A percentile compares a stretch with the other conserved stretches of the same genome.
Conservation (phyloP, 2,113 vertebrate genomes). For the Anarrhichthys ocellatus region DNA sequence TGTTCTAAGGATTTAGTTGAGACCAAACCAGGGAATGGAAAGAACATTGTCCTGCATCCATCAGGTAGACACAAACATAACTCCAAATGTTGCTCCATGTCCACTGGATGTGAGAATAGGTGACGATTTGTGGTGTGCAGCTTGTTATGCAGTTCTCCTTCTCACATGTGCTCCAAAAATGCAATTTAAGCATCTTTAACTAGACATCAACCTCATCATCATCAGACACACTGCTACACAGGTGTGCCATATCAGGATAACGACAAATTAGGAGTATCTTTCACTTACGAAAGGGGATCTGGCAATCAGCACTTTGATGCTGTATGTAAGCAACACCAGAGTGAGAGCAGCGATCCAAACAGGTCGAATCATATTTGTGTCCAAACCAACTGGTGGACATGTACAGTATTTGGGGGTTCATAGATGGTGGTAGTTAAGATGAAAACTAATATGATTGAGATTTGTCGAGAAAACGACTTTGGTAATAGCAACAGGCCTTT, state of each 20-base stretch:
- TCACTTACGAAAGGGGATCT: not conserved
- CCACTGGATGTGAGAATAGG: not conserved
- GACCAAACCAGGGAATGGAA: no score
- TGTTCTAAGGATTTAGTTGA: no score
- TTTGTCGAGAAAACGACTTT: not conserved
- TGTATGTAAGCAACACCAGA: not conserved
- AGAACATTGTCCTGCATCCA: no score
- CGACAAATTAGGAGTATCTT: not conserved
- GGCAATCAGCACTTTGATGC: not conserved
- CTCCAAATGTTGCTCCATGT: no score
- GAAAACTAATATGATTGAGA: not conserved
- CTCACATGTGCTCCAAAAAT: not conserved
- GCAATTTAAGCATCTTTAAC: not conserved
- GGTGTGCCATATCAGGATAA: not conserved
- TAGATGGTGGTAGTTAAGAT: not conserved
- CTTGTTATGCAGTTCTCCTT: not conserved
- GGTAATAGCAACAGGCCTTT: not conserved
- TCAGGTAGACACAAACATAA: no score
- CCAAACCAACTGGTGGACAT: no score
- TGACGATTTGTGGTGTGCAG: not conserved
- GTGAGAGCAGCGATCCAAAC: not conserved
- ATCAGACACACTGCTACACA: not conserved
- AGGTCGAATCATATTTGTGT: no score
- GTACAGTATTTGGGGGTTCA: no score
- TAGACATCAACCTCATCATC: not conserved